Conservation (phyloP, 2,113 vertebrate genomes). For the Pomatorhinus ruficollis region DNA sequence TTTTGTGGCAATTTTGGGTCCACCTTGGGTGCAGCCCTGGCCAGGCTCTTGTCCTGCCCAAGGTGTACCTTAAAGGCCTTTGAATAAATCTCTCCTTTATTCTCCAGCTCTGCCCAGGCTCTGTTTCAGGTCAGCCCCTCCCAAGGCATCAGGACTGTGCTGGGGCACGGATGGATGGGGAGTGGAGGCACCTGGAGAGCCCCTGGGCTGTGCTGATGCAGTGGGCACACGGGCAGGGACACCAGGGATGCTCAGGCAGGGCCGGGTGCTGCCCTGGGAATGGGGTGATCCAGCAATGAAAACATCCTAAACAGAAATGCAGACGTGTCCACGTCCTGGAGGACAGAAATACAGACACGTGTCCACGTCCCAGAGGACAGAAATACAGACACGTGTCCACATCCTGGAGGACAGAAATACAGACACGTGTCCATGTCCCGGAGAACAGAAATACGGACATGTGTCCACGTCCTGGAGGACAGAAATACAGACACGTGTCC, state of each 20-base stretch:
- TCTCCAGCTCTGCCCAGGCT: background rate
- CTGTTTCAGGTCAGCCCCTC: background rate
- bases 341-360: too few species aligned
- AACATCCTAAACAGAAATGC: accelerated
- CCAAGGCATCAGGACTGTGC: background rate
- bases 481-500: too few species aligned
- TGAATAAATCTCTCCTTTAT: background rate
- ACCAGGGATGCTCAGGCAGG: background rate
- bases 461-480: background rate
- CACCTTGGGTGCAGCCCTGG: too few species aligned
- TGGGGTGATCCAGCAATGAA: accelerated
- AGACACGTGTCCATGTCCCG: accelerated
- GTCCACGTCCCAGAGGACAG: too few species aligned
- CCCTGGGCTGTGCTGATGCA: background rate
- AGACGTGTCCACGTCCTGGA: too few species aligned
- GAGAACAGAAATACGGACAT: background rate
- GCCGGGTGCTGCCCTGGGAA: background rate
- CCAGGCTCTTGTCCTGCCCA: background rate
- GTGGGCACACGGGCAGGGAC: accelerated
- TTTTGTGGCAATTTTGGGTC: too few species aligned
- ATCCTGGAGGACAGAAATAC: too few species aligned
- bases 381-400: too few species aligned
- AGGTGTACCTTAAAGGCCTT: background rate
- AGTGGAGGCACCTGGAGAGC: background rate
- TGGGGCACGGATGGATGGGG: background rate